A percentile compares a stretch with the other conserved stretches of the same genome.
Conservation (phyloP, 2,113 vertebrate species). For the Globicephala melas region DNA sequence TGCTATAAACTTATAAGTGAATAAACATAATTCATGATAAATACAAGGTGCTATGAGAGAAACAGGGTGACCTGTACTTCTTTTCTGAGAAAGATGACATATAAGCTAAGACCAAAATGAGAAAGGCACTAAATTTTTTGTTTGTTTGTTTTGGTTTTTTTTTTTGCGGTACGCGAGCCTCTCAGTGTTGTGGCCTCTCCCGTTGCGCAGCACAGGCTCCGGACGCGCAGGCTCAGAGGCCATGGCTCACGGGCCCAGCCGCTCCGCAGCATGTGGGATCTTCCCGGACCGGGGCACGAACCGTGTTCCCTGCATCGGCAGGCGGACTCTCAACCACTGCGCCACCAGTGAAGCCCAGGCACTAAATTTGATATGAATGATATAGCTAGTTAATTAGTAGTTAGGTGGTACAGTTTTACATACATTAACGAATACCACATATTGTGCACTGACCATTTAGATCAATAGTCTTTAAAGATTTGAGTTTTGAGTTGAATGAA, state of each 20-base stretch:
- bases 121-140: not conserved
- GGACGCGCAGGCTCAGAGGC: too few relatives aligned
- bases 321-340: too few relatives aligned
- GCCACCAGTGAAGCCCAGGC: not conserved
- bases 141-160: too few relatives aligned
- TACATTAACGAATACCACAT: not conserved
- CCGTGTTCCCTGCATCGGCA: too few relatives aligned
- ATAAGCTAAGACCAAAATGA: not conserved
- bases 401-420: not conserved
- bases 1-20: not conserved
- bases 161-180: too few relatives aligned
- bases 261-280: too few relatives aligned
- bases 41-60: not conserved
- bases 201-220: too few relatives aligned
- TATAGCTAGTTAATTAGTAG: not conserved
- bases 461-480: not conserved
- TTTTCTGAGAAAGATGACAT: not conserved
- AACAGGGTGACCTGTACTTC: not conserved
- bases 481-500: not conserved
- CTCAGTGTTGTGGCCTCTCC: too few relatives aligned
- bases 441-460: not conserved
- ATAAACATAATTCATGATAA: not conserved
- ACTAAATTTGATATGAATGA: not conserved
- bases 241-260: too few relatives aligned
- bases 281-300: too few relatives aligned